Evolutionary conservation across 2,113 vertebrate species (phyloP), one percentile per base, ranked within the genome.

Genomic region (Apeltes quadracus): DNA sequence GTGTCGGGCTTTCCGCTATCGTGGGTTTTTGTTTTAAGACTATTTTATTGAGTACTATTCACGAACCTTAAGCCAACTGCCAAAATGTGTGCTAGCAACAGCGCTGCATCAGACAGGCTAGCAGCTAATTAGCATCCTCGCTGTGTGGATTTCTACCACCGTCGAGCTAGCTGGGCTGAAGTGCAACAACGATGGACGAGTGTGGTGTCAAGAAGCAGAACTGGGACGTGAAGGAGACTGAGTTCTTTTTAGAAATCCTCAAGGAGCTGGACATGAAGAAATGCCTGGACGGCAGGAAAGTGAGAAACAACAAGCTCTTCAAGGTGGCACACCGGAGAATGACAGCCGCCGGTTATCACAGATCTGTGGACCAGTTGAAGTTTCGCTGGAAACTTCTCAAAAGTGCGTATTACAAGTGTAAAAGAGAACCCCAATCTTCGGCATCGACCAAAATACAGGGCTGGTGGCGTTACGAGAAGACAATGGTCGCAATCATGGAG

Each of bases 381-480:
- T 84, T 88, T 18, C 82, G 88, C 34, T 91, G 88, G 88, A 91
- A 91, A 85, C 82, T 89, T 32, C 86, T 90, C n/a, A 89, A 90
- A 63, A 90, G 86, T 20, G 84, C 79, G 2, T 91, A 89, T 44
- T 91, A 90, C 56, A 90, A 83, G 68, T 86, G 71, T 56, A 85
- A 87, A 62, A 61, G 81, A 10, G 69, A 82, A 1, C 74, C 87
- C 0, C 14, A 69, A 15, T 69, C 81, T 7, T 51, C 72, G 14
- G 44, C 84, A 4, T 75, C 75, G 1, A 75, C 56, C 32, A 89
- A 85, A 4, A 85, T 91, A 15, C 90, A 88, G 51, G 84, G 90
- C n/a, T 91, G 88, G 90, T 84, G 84, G 87, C 79, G 87, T 0
- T 90, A 87, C 10, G 85, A 89, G 3, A 80, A 85, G 51, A 82